Conservation (phyloP, 1,140 invertebrate genomes). For the Acromyrmex heyeri region DNA sequence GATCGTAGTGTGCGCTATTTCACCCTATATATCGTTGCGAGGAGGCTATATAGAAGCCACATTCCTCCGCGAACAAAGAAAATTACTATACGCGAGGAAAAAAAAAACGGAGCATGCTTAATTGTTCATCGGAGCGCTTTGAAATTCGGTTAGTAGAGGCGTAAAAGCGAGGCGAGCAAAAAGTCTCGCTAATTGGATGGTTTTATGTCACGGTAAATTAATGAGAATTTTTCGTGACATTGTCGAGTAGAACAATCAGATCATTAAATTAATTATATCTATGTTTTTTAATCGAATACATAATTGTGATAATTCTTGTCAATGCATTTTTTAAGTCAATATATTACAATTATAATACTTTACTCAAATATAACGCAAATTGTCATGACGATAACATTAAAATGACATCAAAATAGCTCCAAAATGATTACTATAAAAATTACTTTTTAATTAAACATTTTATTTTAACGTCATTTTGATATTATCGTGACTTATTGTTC, state of each 20-base stretch:
- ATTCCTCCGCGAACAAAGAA: constrained; percentile 18
- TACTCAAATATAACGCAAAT: not conserved
- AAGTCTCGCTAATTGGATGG: constrained; percentile 16
- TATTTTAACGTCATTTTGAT: too few species aligned
- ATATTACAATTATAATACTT: not conserved
- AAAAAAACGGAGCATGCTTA: constrained; percentile 36
- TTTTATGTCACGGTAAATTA: not conserved
- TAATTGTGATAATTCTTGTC: not conserved
- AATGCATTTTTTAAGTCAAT: not conserved
- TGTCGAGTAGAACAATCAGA: not conserved
- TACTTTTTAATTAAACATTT: too few species aligned
- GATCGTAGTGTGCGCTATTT: not conserved
- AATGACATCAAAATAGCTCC: too few species aligned
- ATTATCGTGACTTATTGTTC: too few species aligned
- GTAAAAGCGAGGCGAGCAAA: not conserved
- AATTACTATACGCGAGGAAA: not conserved
- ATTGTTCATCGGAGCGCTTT: constrained; percentile 20
- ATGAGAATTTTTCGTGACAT: not conserved
- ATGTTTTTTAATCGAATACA: not conserved
- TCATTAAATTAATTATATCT: not conserved
- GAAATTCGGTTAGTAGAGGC: constrained; percentile 1
- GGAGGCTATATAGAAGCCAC: not conserved
- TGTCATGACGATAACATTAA: too few species aligned
- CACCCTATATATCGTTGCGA: constrained; percentile 22
- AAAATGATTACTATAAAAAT: too few species aligned